Conservation (phyloP, 2,888 invertebrate genomes). For the Cyrtodaria siliqua region DNA sequence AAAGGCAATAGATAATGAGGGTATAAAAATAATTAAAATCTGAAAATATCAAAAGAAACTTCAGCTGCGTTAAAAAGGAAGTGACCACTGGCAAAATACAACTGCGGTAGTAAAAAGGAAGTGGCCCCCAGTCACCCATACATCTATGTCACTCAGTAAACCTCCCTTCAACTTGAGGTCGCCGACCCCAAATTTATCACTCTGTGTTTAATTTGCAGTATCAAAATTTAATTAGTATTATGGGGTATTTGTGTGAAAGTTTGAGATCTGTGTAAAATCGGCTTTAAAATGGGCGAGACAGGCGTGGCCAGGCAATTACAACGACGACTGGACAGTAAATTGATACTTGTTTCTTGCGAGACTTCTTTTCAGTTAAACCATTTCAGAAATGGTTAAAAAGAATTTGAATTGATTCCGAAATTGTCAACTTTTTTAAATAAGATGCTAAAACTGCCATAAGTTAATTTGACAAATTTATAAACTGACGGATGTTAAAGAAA, state of each 20-base stretch:
- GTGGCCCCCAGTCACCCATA: conserved; percentile 19
- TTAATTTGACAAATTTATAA: too few relatives aligned
- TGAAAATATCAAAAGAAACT: not conserved
- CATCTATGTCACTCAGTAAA: conserved; percentile 33
- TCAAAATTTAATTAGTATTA: conserved; percentile 36
- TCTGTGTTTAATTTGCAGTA: conserved; percentile 14
- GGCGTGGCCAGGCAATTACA: conserved; percentile 27
- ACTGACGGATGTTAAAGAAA: too few relatives aligned
- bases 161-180: conserved; percentile 27
- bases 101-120: conserved; percentile 18
- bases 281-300: conserved; percentile 17
- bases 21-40: not conserved
- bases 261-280: conserved; percentile 1
- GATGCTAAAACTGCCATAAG: too few relatives aligned
- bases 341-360: not conserved
- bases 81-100: conserved; percentile 7
- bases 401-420: too few relatives aligned
- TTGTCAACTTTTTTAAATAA: too few relatives aligned
- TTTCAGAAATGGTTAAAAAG: too few relatives aligned
- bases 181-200: conserved; percentile 26
- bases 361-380: too few relatives aligned
- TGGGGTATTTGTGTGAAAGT: conserved; percentile 29
- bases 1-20: too few relatives aligned
- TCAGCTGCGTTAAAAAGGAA: not conserved
- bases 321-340: not conserved